phyloP scores from a whole-genome alignment of 2,888 invertebrate genomes.

The Endotricha flammealis region DNA sequence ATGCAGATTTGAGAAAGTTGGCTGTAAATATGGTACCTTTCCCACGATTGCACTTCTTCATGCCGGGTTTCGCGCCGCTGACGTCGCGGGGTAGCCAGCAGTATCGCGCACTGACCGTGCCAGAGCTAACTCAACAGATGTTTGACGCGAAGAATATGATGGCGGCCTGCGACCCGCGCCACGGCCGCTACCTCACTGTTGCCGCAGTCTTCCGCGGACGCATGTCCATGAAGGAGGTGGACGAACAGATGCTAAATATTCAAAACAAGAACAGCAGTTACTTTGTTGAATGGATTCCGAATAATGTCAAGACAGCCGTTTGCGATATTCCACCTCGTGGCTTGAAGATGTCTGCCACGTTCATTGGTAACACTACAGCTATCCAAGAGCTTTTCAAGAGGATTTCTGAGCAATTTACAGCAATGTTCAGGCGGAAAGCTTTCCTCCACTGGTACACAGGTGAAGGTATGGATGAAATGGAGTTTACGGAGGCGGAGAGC shows the following conservation, averaged over 20 bases:
- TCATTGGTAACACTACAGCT: constrained; percentile 90
- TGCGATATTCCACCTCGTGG: constrained; percentile 86
- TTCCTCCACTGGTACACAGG: too few relatives aligned
- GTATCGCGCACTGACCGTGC: constrained; percentile 90
- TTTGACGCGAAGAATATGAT: constrained; percentile 98
- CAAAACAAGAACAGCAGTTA: constrained; percentile 86
- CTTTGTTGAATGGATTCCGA: constrained; percentile 89
- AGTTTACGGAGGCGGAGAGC: too few relatives aligned
- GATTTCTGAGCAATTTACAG: constrained; percentile 89
- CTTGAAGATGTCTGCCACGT: constrained; percentile 91
- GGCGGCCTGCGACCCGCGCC: constrained; percentile 95
- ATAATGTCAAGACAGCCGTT: constrained; percentile 88
- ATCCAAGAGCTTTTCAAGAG: constrained; percentile 92
- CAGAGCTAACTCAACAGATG: constrained; percentile 92
- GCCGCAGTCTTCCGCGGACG: constrained; percentile 92
- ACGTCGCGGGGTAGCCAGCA: constrained; percentile 91
- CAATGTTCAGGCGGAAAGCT: too few relatives aligned
- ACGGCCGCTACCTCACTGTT: constrained; percentile 91
- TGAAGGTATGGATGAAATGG: too few relatives aligned
- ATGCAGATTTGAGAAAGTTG: constrained; percentile 84
- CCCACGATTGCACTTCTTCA: constrained; percentile 80
- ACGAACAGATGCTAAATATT: constrained; percentile 86
- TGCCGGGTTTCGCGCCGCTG: constrained; percentile 80
- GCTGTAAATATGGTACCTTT: constrained; percentile 82
- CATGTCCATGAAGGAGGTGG: constrained; percentile 96